Evolutionary conservation across 1,140 invertebrate species (phyloP), one percentile per base, ranked within the genome.

Genomic region (Drosophila baimaii): DNA sequence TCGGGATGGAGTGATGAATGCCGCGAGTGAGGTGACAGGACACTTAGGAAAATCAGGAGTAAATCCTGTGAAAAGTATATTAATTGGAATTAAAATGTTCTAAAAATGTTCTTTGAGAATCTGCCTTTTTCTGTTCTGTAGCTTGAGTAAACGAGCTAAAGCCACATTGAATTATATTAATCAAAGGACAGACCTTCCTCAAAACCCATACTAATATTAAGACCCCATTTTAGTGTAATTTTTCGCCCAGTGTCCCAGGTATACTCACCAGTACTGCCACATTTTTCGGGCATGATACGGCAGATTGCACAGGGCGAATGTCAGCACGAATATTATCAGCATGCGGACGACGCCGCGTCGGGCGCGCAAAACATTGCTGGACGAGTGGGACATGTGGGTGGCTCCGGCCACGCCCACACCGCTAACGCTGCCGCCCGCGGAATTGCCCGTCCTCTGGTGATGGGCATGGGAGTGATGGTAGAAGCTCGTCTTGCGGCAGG

Each of bases 281-380:
- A 97, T 94, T 88, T 97, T 96, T 12, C 96, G 93, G 1, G 95
- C 95, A 92, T 97, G 97, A 92, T 96, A 96, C 1, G 97, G 97
- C 23, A 97, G 92, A 91, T 97, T 97, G 93, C 96, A 97, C 12
- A 97, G 73, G 3, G 96, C 96, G 91, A 98, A 98, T 49, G 96
- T 95, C 37, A 96, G 92, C 8, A 97, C 96, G 12, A 97, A 95
- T 5, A 96, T 95, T 25, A 98, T 95, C 23, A 98, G 93, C 94
- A 98, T 96, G 51, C 96, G 94, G 52, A 96, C 95, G 29, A 96
- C 95, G 17, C 95, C 95, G 19, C 95, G 93, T 13, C 95, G 93
- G 15, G 95, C 95, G 15, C 94, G 93, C 15, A 96, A 89, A 2
- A 95, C 95, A 78, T 95, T 95, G 64, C 94, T 95, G 27, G 95